Base-by-base conservation (phyloP, 2,113 vertebrate genomes). In the Origma solitaria region DNA sequence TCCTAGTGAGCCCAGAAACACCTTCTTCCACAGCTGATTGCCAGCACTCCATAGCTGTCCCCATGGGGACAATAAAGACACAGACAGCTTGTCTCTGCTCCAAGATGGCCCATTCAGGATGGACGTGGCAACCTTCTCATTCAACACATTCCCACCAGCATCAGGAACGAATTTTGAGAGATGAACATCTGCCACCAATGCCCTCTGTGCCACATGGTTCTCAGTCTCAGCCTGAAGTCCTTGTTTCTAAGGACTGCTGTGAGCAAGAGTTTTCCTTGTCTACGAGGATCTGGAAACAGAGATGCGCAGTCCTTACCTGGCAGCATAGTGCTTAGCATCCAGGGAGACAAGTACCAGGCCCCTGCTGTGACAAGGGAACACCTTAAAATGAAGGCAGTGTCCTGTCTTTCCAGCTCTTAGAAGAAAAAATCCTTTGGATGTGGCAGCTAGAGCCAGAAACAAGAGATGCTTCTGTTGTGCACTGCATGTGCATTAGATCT, bases 51-150 rank as follows among this genome's bases (percentile, higher is more conserved):
- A 2, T 13, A 45, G 24, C 12, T 69, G 37, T 72, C 38, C 37
- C 21, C 16, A 4, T 0, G 0, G 22, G 53, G 14, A 35, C n/a
- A 47, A 16, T 45, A 69, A 68, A 64, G 49, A 40, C 0, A 7
- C 27, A 78, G 57, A 27, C 31, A 15, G n/a, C 21, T 14, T 53
- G 11, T 83, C 25, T 69, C 53, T 84, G 71, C 45, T 83, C 53
- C 30, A 38, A 44, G 30, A 38, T 23, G 9, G 15, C 21, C 66
- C 18, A 2, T 51, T 92, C 37, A 24, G 30, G 62, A 35, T 24
- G 50, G 54, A 44, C 0, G 0, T 9, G 19, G 37, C 38, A 81
- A n/a, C 23, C 19, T 70, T 15, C 58, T 86, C 31, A 7, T 47
- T 57, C 64, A 64, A 38, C 31, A 21, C 0, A 0, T 28, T 69